Conservation (phyloP, 2,113 vertebrate genomes). For the Carettochelys insculpta region DNA sequence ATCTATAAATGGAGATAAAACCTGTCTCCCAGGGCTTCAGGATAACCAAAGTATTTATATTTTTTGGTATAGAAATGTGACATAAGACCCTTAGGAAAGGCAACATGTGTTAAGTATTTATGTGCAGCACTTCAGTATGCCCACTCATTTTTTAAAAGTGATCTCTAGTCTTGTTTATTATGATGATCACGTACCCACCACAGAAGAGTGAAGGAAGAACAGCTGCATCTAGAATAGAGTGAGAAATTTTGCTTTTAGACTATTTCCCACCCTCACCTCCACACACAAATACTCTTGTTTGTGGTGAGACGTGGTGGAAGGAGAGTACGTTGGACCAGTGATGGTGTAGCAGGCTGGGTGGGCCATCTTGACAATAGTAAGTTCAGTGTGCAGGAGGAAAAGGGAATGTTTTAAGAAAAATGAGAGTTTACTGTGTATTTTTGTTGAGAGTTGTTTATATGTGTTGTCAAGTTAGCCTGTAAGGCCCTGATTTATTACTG, state of each 20-base stretch:
- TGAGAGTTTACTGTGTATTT: not conserved
- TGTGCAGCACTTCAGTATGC: not conserved
- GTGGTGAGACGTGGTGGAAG: not conserved
- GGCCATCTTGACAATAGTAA: not conserved
- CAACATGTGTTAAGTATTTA: not conserved
- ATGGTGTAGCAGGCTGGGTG: not conserved
- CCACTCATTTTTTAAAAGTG: not conserved
- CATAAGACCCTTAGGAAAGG: not conserved
- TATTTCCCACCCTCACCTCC: not conserved
- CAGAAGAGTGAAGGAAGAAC: not conserved
- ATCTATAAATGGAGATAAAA: not conserved
- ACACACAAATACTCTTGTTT: not conserved
- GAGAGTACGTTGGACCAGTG: rapidly evolving
- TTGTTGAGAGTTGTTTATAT: not conserved
- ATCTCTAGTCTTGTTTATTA: not conserved
- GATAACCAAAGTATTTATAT: not conserved
- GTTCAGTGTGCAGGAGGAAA: not conserved
- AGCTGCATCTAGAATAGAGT: rapidly evolving
- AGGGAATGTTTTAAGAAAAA: not conserved
- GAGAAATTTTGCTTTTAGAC: not conserved
- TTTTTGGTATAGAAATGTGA: not conserved
- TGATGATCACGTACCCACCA: not conserved
- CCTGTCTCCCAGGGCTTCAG: not conserved
- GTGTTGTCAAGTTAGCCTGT: not conserved
- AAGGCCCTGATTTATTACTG: not conserved